Conservation (phyloP, 2,113 vertebrate genomes). For the Hiodon alosoides region DNA sequence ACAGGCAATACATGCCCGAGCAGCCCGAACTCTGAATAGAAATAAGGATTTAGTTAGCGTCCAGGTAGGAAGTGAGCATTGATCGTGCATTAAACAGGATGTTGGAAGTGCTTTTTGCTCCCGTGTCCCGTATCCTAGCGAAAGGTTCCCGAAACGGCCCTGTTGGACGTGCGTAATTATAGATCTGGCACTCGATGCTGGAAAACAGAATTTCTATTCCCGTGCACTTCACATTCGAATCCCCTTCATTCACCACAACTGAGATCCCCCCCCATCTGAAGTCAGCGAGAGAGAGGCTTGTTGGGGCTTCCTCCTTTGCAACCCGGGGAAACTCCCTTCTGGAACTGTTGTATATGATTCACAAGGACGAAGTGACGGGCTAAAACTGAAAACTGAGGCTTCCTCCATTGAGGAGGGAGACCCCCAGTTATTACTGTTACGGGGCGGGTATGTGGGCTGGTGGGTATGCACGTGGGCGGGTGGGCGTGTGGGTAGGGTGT, state of each 20-base stretch:
- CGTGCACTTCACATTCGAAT: neutral
- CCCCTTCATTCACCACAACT: too few species aligned
- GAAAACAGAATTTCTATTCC: neutral
- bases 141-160: neutral
- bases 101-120: neutral
- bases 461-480: neutral
- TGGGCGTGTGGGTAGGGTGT: constrained; percentile 3
- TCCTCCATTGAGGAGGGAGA: too few species aligned
- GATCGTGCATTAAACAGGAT: neutral
- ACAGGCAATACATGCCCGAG: too few species aligned
- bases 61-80: neutral
- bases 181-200: neutral
- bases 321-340: neutral
- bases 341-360: too few species aligned
- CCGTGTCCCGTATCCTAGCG: neutral
- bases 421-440: neutral
- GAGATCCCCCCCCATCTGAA: neutral
- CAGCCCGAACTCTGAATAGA: too few species aligned
- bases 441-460: neutral
- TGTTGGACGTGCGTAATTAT: neutral
- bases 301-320: neutral
- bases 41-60: neutral
- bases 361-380: too few species aligned
- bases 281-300: too few species aligned
- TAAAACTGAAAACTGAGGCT: too few species aligned